Evolutionary conservation across 1,140 invertebrate species (phyloP).

Genomic region (Euura saliciscinereae): DNA sequence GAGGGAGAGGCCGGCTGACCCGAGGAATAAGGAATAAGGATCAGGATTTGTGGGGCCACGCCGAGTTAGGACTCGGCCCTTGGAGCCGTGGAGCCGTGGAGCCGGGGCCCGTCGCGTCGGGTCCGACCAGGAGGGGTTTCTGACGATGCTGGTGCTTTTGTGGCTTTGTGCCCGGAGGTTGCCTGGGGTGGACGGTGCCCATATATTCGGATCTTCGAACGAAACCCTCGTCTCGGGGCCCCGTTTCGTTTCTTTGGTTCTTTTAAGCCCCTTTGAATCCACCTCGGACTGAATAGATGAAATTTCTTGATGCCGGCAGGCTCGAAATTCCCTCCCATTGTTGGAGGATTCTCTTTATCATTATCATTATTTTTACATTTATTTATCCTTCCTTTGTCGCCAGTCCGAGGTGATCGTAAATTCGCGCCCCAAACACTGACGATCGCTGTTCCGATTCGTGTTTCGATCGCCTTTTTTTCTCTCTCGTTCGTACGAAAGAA

Average conservation of each 20-base stretch:
- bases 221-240: neutral
- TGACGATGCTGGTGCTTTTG: constrained; percentile 1
- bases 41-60: neutral
- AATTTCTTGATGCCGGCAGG: constrained; percentile 4
- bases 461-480: neutral
- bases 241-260: too few species aligned
- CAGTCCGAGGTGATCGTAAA: neutral
- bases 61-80: constrained; percentile 4
- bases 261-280: neutral
- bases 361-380: too few species aligned
- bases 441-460: neutral
- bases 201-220: neutral
- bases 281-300: neutral
- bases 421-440: neutral
- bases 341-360: neutral
- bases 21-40: constrained; percentile 1
- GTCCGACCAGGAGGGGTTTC: neutral
- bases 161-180: neutral
- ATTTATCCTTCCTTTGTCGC: too few species aligned
- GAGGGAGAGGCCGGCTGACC: neutral
- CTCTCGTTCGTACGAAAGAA: neutral
- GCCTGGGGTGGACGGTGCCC: neutral
- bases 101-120: neutral
- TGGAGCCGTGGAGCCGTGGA: neutral
- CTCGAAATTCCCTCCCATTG: neutral